These are phyloP conservation scores for Plumapathes pennacea DNA, from an alignment of 92 coral and sea anemone species.

Conservation along the genomic window DNA sequence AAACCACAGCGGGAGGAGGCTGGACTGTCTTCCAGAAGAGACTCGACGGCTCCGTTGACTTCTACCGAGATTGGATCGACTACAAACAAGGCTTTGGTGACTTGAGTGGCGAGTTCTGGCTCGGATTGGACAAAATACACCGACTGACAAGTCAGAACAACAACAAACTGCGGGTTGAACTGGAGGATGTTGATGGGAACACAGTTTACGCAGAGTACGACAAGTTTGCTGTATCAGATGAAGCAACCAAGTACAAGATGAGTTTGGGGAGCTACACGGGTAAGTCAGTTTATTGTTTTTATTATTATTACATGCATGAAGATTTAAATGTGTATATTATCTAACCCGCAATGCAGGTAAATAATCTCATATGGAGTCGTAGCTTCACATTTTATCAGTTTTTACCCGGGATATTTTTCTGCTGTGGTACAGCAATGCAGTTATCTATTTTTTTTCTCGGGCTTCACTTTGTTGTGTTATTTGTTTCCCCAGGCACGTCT, in stretches of 20 bases:
- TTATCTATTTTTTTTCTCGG: no score
- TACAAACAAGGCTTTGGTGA: slow-evolving; percentile 43
- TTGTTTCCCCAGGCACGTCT: slow-evolving; percentile 25
- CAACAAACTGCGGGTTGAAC: slow-evolving; percentile 36
- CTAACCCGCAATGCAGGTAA: no score
- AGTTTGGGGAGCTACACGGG: slow-evolving; percentile 37
- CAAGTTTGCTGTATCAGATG: slow-evolving; percentile 30
- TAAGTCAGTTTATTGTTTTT: not conserved
- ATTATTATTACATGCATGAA: not conserved
- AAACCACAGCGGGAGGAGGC: slow-evolving; percentile 41
- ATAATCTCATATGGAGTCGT: no score
- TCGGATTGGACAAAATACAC: slow-evolving; percentile 45
- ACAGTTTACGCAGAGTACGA: slow-evolving; percentile 50
- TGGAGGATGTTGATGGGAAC: slow-evolving; percentile 27
- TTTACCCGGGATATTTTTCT: no score
- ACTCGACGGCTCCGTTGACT: slow-evolving; percentile 29
- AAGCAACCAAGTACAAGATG: slow-evolving; percentile 35
- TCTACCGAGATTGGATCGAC: slow-evolving; percentile 21
- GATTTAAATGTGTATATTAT: no score
- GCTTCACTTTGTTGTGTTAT: no score
- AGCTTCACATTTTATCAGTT: no score
- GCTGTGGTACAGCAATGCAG: no score
- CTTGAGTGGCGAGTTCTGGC: slow-evolving; percentile 33
- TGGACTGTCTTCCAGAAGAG: slow-evolving; percentile 30
- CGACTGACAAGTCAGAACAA: slow-evolving; percentile 43